These are phyloP conservation scores for Gasterosteus nipponicus DNA, from an alignment of 2,113 vertebrate species.

Conservation along the genomic window DNA sequence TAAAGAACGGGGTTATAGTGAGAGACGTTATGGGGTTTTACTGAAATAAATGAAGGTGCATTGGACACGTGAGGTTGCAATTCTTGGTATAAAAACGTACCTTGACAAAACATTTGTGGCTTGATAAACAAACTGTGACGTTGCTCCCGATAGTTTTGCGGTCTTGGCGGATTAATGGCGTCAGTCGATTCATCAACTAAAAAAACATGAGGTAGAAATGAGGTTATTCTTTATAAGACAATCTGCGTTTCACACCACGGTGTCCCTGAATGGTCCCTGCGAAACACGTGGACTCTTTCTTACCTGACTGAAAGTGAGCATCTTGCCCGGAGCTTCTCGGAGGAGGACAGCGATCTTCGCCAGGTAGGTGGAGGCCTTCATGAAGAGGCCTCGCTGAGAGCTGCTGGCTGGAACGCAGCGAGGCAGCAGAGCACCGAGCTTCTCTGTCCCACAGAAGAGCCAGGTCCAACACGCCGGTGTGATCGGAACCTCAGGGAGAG, in stretches of 20 bases:
- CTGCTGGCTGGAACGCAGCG: neutral
- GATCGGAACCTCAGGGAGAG: neutral
- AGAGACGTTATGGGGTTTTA: neutral
- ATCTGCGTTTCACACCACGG: neutral
- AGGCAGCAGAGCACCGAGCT: constrained; percentile 3
- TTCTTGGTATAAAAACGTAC: constrained; percentile 36
- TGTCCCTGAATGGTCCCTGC: neutral
- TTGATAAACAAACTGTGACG: constrained; percentile 75
- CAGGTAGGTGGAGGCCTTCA: constrained; percentile 82
- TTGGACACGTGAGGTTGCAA: neutral
- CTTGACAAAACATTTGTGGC: constrained; percentile 76
- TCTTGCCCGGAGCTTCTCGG: constrained; percentile 80
- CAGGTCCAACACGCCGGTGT: neutral
- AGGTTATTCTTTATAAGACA: neutral
- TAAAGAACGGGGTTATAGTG: neutral
- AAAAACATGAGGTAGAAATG: constrained; percentile 15
- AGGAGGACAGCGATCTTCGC: constrained; percentile 85
- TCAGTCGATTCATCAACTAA: constrained; percentile 73
- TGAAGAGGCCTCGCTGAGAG: constrained; percentile 58
- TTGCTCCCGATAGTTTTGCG: constrained; percentile 65
- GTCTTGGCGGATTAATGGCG: constrained; percentile 51
- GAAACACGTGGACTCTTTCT: neutral
- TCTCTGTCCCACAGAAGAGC: neutral
- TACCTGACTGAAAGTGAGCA: constrained; percentile 85
- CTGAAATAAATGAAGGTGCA: too few species aligned